phyloP scores from a whole-genome alignment of 2,888 invertebrate genomes.

The Selenia dentaria region DNA sequence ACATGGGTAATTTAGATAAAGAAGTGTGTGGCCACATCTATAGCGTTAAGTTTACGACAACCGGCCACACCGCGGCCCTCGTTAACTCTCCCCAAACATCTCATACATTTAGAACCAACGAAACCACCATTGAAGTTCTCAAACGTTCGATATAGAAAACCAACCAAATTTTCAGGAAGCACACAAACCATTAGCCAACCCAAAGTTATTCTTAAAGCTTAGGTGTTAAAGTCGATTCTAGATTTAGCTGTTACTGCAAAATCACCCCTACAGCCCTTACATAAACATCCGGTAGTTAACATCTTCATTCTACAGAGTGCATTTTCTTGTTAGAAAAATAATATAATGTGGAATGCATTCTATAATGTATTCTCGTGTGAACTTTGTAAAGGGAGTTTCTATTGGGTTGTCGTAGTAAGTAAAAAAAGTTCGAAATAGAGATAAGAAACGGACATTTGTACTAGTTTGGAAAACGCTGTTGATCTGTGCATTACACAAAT shows the following conservation, averaged over 20 bases:
- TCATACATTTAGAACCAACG: conserved; percentile 43
- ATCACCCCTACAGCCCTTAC: conserved; percentile 25
- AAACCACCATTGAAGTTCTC: conserved; percentile 42
- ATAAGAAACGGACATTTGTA: too few species aligned
- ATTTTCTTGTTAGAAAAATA: conserved; percentile 57
- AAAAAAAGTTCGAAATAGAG: too few species aligned
- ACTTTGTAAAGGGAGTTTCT: conserved; percentile 12
- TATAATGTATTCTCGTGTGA: conserved; percentile 28
- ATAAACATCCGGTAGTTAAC: conserved; percentile 66
- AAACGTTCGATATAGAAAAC: conserved; percentile 39
- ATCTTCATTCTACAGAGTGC: conserved; percentile 58
- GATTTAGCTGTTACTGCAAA: conserved; percentile 13
- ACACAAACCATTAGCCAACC: conserved; percentile 10
- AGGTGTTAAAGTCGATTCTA: not conserved
- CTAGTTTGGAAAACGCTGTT: too few species aligned
- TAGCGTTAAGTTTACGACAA: conserved; percentile 30
- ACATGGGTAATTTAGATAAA: too few species aligned
- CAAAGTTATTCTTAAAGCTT: not conserved
- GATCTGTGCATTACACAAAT: too few species aligned
- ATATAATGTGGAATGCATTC: conserved; percentile 30
- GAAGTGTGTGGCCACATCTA: conserved; percentile 35
- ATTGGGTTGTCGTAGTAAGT: too few species aligned
- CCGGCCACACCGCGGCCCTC: conserved; percentile 42
- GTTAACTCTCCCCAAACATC: conserved; percentile 44
- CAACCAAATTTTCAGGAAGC: conserved; percentile 1